Conservation (phyloP, 2,888 invertebrate species). For the Sarcophaga variegata region DNA sequence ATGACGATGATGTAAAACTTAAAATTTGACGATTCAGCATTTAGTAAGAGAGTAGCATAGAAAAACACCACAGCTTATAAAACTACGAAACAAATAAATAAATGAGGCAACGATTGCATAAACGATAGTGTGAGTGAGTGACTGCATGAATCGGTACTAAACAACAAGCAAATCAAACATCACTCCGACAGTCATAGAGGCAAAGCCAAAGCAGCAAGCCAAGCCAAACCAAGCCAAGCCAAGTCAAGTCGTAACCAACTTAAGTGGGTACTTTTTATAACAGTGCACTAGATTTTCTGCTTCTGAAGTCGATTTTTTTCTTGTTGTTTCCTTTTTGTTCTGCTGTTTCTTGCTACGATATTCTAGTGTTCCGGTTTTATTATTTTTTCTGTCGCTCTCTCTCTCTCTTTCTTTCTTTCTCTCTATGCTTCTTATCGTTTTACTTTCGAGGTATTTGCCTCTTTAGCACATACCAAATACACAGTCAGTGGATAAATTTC, state of each 20-base stretch:
- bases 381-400: too few species aligned
- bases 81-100: slow-evolving; percentile 49
- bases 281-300: slow-evolving; percentile 61
- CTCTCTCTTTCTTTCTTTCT: background rate
- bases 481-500: background rate
- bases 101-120: slow-evolving; percentile 4
- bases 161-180: slow-evolving; percentile 24
- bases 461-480: slow-evolving; percentile 57
- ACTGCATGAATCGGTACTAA: slow-evolving; percentile 11
- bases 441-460: slow-evolving; percentile 19
- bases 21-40: slow-evolving; percentile 57
- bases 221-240: slow-evolving; percentile 28
- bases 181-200: background rate
- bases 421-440: slow-evolving; percentile 8
- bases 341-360: background rate
- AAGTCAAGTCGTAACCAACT: slow-evolving; percentile 31
- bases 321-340: too few species aligned
- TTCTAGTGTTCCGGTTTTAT: background rate
- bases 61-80: slow-evolving; percentile 19
- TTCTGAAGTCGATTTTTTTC: background rate
- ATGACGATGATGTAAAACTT: slow-evolving; percentile 3
- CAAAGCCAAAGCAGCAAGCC: slow-evolving; percentile 10
- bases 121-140: background rate
- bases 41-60: slow-evolving; percentile 36
- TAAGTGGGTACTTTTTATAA: slow-evolving; percentile 58